These are phyloP conservation scores for Coptodon rendalli DNA, from an alignment of 2,113 vertebrate genomes.

Conservation along the genomic window DNA sequence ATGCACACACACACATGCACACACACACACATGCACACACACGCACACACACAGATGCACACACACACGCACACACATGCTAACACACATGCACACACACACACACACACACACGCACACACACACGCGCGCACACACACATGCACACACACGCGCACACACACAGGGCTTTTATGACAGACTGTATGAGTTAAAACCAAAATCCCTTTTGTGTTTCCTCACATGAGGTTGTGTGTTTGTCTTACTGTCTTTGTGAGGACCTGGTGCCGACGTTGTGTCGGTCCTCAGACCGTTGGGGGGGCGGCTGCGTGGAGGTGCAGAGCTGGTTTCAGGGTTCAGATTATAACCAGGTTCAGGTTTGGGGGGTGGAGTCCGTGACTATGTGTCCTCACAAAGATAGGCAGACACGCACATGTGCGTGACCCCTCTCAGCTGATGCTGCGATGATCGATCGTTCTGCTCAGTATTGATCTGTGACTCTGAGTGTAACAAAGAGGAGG, in stretches of 20 bases:
- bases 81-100: neutral
- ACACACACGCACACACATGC: fast-evolving
- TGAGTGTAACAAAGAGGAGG: neutral
- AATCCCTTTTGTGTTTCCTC: neutral
- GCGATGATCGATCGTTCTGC: neutral
- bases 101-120: fast-evolving
- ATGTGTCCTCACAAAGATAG: fast-evolving
- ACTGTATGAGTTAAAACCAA: neutral
- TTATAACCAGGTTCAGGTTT: neutral
- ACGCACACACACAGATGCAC: too few species aligned
- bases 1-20: neutral
- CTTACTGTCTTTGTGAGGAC: neutral
- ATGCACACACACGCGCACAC: neutral
- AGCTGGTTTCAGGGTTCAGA: neutral
- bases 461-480: neutral
- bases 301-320: neutral
- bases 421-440: neutral
- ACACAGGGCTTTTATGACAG: neutral
- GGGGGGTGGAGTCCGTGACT: neutral
- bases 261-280: neutral
- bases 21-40: neutral
- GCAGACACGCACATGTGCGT: neutral
- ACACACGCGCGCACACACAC: neutral
- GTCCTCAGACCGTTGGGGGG: neutral
- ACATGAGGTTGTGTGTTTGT: neutral